Evolutionary conservation across 2,888 invertebrate genomes (phyloP).

Genomic region (Scaptomyza flava): DNA sequence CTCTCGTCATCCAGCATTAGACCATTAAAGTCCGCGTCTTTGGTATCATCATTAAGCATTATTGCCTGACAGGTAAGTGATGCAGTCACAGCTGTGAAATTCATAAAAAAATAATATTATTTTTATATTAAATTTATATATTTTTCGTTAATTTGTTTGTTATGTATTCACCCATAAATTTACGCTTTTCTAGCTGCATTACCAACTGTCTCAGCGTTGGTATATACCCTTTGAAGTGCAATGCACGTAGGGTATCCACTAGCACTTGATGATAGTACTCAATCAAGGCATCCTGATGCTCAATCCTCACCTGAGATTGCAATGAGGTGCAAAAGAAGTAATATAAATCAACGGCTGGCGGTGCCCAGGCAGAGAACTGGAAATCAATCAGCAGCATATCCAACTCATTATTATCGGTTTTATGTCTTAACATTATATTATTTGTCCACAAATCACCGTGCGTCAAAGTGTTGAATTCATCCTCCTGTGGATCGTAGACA

Average conservation of each 20-base stretch:
- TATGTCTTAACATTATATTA: slow-evolving; percentile 76
- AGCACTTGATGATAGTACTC: slow-evolving; percentile 79
- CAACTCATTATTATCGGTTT: slow-evolving; percentile 23
- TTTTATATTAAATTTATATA: not conserved
- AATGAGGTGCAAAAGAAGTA: slow-evolving; percentile 81
- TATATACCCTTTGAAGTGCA: slow-evolving; percentile 71
- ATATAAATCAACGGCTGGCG: slow-evolving; percentile 81
- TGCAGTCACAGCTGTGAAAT: slow-evolving; percentile 61
- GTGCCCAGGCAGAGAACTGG: slow-evolving; percentile 81
- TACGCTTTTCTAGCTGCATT: slow-evolving; percentile 73
- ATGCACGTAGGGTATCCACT: slow-evolving; percentile 60
- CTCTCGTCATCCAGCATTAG: slow-evolving; percentile 69
- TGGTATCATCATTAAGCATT: slow-evolving; percentile 72
- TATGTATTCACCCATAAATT: slow-evolving; percentile 72
- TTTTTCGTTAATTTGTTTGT: not conserved
- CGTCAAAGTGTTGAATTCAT: slow-evolving; percentile 69
- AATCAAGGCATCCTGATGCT: slow-evolving; percentile 74
- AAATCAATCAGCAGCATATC: slow-evolving; percentile 82
- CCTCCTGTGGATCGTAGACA: slow-evolving; percentile 63
- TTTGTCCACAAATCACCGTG: slow-evolving; percentile 83
- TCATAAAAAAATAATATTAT: not conserved
- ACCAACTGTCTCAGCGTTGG: slow-evolving; percentile 79
- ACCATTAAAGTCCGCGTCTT: slow-evolving; percentile 75
- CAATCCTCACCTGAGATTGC: slow-evolving; percentile 63
- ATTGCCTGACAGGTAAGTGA: slow-evolving; percentile 62